Percentiles rank a stretch among this genome's conserved stretches.
These are phyloP conservation scores for Heliconius erato DNA, from an alignment of 2,888 invertebrate genomes.

Conservation along the genomic window DNA sequence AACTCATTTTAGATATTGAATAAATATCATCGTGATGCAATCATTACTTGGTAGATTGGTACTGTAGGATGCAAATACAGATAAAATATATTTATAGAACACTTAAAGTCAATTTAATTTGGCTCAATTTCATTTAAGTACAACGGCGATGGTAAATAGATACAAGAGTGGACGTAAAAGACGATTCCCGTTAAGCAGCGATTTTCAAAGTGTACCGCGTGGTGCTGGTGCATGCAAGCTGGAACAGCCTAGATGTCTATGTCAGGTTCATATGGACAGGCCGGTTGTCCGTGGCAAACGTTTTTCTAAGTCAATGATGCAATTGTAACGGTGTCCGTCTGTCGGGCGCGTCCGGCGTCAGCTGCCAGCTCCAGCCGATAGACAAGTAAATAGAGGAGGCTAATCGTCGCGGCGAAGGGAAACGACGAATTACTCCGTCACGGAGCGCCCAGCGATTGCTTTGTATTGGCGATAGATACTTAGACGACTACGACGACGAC, in stretches of 20 bases:
- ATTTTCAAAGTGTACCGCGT: slow-evolving; percentile 48
- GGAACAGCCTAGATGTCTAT: slow-evolving; percentile 67
- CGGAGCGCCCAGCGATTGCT: slow-evolving; percentile 79
- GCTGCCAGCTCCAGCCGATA: slow-evolving; percentile 81
- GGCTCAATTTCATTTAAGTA: slow-evolving; percentile 28
- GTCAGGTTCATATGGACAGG: slow-evolving; percentile 65
- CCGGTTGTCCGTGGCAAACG: slow-evolving; percentile 76
- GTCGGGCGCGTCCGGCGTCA: slow-evolving; percentile 78
- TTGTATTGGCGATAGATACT: slow-evolving; percentile 76
- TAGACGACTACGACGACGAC: slow-evolving; percentile 60
- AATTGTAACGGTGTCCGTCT: slow-evolving; percentile 83
- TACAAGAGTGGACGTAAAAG: slow-evolving; percentile 49
- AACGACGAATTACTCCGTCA: slow-evolving; percentile 84
- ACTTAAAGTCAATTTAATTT: slow-evolving; percentile 16
- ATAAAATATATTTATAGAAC: neutral
- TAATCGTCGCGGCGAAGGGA: slow-evolving; percentile 84
- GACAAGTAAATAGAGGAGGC: slow-evolving; percentile 85
- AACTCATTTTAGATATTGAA: slow-evolving; percentile 24
- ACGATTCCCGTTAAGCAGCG: slow-evolving; percentile 59
- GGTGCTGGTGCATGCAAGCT: slow-evolving; percentile 50
- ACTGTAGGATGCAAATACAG: neutral
- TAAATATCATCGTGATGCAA: slow-evolving; percentile 1
- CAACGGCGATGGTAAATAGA: slow-evolving; percentile 29
- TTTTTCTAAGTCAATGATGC: slow-evolving; percentile 84
- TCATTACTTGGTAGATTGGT: neutral